Conservation (phyloP, 2,797 vertebrate species). For the Euphonia xanthogaster region DNA sequence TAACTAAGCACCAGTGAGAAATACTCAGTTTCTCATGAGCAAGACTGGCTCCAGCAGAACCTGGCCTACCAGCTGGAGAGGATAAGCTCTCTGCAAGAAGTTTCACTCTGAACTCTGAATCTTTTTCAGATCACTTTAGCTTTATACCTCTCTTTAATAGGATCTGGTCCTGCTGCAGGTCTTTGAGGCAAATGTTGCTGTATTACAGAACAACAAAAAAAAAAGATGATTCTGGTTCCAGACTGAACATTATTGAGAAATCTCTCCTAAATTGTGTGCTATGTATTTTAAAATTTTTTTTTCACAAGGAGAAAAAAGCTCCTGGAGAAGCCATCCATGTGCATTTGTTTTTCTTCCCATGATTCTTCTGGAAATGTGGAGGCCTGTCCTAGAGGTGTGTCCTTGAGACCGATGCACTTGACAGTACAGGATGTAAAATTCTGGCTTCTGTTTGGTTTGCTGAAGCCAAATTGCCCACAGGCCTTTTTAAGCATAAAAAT, state of each 20-base stretch:
- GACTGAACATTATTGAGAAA: neutral
- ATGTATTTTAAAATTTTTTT: neutral
- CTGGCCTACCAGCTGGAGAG: neutral
- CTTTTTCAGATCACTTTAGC: neutral
- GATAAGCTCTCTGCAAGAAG: neutral
- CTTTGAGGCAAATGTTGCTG: neutral
- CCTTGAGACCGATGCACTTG: neutral
- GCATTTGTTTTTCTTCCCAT: neutral
- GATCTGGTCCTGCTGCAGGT: neutral
- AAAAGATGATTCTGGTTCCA: neutral
- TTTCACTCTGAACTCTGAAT: neutral
- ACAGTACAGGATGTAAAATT: neutral
- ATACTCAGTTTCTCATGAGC: fast-evolving
- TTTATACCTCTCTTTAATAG: neutral
- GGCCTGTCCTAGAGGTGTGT: neutral
- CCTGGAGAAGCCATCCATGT: neutral
- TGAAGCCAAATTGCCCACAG: neutral
- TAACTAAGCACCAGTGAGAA: neutral
- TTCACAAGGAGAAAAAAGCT: neutral
- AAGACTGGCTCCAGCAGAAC: neutral
- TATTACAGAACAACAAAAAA: neutral
- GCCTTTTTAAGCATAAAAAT: neutral
- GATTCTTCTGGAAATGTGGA: neutral
- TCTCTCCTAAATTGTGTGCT: neutral
- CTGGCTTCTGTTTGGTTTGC: neutral